Conservation (phyloP, 2,113 vertebrate genomes). For the Dendrocopos noguchii region DNA sequence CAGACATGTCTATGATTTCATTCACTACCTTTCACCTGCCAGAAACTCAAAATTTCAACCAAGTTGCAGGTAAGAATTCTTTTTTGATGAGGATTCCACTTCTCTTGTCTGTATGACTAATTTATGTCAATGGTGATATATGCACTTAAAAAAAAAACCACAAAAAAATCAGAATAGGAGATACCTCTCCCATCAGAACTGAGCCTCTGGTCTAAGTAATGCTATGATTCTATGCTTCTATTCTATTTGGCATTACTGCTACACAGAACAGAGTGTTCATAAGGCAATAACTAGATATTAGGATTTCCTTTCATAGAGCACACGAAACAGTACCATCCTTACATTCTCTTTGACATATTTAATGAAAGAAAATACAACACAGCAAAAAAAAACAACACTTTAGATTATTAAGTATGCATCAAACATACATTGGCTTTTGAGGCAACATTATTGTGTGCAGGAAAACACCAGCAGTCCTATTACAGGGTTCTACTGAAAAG, state of each 20-base stretch:
- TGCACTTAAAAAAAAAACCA: neutral
- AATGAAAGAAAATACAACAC: constrained; percentile 28
- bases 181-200: neutral
- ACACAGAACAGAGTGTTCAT: neutral
- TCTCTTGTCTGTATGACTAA: neutral
- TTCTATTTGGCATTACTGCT: constrained; percentile 6
- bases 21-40: neutral
- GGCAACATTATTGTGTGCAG: neutral
- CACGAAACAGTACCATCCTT: constrained; percentile 1
- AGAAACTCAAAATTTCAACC: neutral
- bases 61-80: neutral
- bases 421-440: constrained; percentile 9
- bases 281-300: constrained; percentile 41
- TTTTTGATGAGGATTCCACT: neutral
- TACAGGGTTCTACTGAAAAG: neutral
- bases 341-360: neutral
- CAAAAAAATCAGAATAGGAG: neutral
- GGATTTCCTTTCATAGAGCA: neutral
- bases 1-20: neutral
- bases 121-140: neutral
- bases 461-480: neutral
- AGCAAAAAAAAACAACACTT: neutral
- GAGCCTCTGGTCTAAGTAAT: neutral
- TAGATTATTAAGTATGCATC: constrained; percentile 3
- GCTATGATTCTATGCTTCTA: neutral